Evolutionary conservation across 2,797 vertebrate species (phyloP).

Genomic region (Hybognathus amarus): DNA sequence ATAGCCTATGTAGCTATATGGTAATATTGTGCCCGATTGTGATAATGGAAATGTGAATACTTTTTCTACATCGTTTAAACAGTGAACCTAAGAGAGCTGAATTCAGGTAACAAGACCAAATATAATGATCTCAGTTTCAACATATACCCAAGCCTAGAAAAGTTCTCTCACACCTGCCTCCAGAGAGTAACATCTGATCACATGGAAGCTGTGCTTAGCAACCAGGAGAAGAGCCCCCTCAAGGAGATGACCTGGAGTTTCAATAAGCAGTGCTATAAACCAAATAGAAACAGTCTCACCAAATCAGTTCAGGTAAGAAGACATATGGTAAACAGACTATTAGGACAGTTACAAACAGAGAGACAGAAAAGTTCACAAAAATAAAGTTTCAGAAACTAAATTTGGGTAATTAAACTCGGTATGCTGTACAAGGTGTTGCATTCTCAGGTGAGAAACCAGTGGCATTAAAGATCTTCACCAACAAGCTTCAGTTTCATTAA

Average conservation of each 20-base stretch:
- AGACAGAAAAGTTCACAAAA: not conserved
- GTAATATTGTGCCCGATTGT: not conserved
- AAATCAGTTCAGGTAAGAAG: not conserved
- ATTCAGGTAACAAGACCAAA: not conserved
- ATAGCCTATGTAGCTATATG: not conserved
- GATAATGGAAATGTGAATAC: not conserved
- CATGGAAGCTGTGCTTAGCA: slow-evolving; percentile 64
- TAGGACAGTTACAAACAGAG: not conserved
- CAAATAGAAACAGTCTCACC: not conserved
- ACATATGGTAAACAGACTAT: not conserved
- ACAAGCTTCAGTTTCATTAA: not conserved
- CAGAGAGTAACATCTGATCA: slow-evolving; percentile 55
- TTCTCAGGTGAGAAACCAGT: not conserved
- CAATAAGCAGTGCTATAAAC: not conserved
- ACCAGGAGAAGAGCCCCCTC: slow-evolving; percentile 56
- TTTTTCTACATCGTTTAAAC: not conserved
- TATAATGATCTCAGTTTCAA: not conserved
- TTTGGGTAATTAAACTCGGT: not conserved
- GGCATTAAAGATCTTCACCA: not conserved
- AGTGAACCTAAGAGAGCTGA: not conserved
- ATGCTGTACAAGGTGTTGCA: not conserved
- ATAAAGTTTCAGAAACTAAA: not conserved
- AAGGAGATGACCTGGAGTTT: slow-evolving; percentile 25
- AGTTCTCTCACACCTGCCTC: slow-evolving; percentile 45
- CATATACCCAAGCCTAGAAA: not conserved